Conservation (phyloP, 1,140 invertebrate species). For the Drosophila neocordata region DNA sequence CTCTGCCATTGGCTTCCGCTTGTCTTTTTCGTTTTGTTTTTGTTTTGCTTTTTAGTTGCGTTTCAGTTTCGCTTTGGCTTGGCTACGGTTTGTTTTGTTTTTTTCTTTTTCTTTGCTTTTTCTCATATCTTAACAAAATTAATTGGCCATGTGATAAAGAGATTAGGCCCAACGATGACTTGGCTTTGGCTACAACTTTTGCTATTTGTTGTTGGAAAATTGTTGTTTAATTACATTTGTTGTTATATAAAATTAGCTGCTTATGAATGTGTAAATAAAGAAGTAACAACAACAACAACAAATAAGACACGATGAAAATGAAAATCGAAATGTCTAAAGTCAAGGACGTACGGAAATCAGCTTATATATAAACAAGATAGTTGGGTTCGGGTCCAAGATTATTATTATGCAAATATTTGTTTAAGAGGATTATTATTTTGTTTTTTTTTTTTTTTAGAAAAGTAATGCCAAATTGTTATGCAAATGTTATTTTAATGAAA, state of each 20-base stretch:
- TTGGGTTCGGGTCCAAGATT: background rate
- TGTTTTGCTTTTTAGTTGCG: conserved; percentile 47
- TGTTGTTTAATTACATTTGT: conserved; percentile 54
- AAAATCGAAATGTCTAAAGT: conserved; percentile 45
- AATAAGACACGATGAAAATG: background rate
- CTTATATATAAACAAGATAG: conserved; percentile 21
- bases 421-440: conserved; percentile 12
- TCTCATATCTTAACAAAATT: conserved; percentile 65
- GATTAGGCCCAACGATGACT: conserved; percentile 45
- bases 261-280: conserved; percentile 21
- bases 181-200: background rate
- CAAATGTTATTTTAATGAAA: background rate
- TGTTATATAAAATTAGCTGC: conserved; percentile 48
- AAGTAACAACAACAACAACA: conserved; percentile 13
- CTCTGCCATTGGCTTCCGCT: conserved; percentile 66
- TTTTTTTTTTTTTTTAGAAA: background rate
- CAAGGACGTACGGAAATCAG: conserved; percentile 66
- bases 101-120: background rate
- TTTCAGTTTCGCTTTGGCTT: conserved; percentile 61
- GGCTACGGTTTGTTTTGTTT: conserved; percentile 26
- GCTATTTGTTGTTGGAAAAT: conserved; percentile 1
- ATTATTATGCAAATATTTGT: conserved; percentile 15
- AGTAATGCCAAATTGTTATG: background rate
- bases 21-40: conserved; percentile 39
- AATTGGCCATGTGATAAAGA: conserved; percentile 76